Evolutionary conservation across 1,140 invertebrate genomes (phyloP).

Genomic region (Oncopeltus fasciatus): DNA sequence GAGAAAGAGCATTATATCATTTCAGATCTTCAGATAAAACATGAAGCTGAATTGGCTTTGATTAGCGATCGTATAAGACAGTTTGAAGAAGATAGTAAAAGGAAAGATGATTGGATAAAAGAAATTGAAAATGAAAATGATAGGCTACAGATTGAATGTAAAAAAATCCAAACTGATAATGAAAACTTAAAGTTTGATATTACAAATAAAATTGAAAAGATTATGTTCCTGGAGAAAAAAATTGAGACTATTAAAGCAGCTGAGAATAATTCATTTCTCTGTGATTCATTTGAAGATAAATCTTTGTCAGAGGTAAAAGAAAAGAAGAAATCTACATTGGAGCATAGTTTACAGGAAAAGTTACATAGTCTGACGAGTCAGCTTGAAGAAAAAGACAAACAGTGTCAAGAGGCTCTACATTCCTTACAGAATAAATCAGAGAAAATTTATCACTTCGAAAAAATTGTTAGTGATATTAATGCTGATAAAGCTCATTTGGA

Average conservation of each 20-base stretch:
- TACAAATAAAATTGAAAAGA: not conserved
- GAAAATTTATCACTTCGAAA: not conserved
- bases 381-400: not conserved
- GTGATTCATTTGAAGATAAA: too few species aligned
- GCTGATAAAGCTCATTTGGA: not conserved
- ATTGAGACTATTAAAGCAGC: too few species aligned
- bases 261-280: too few species aligned
- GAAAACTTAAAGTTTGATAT: not conserved
- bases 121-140: slow-evolving; percentile 8
- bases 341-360: not conserved
- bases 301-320: too few species aligned
- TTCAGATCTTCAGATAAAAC: too few species aligned
- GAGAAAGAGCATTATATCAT: not conserved
- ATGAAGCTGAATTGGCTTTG: not conserved
- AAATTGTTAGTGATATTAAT: not conserved
- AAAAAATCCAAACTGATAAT: slow-evolving; percentile 3
- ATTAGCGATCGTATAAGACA: not conserved
- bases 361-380: too few species aligned
- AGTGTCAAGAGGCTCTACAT: not conserved
- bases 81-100: not conserved
- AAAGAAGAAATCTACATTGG: too few species aligned
- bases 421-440: not conserved
- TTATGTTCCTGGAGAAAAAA: not conserved
- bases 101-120: not conserved
- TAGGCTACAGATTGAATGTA: not conserved